Evolutionary conservation across 2,113 vertebrate genomes (phyloP), one percentile per base, ranked within the genome.

Genomic region (Saimiri boliviensis): DNA sequence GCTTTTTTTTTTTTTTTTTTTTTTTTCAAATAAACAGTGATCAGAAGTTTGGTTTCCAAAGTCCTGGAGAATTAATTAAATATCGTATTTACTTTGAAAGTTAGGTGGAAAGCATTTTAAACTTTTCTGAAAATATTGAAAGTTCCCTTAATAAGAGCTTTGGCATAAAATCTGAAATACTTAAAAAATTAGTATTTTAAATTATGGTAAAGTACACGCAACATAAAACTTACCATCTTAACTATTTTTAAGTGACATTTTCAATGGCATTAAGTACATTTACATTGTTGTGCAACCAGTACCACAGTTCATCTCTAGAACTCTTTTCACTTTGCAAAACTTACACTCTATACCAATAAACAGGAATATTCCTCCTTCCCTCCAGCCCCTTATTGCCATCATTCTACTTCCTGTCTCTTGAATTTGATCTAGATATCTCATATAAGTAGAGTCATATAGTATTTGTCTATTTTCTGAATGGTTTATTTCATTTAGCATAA

Each of bases 1-100:
- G 23, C 40, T 60, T 82, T 82, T 76, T 30, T 79, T 54, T 82
- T 82, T 76, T 30, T 60, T 82, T 82, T 76, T 30, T 79, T 54
- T 82, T 82, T 76, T 30, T 80, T 86, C 76, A 86, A 91, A 73
- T 60, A 77, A 82, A 76, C 11, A 23, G 6, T 16, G 60, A 63
- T 68, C 19, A 87, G 86, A 89, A 89, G 93, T 87, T 45, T 74
- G 54, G 74, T 87, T 71, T 87, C 68, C 58, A 92, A 81, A 90
- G 56, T 47, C 4, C 5, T 35, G 20, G 19, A 10, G 49, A 70
- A 92, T 84, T 89, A 19, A 70, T 10, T 25, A 84, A 89, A 45
- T 63, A 81, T 23, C 45, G 16, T 35, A 68, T 80, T 93, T 84
- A 79, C 74, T 80, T 52, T 52, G 42, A 89, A 92, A 84, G 16